phyloP scores from a whole-genome alignment of 2,888 invertebrate species.

The Augochlorella aurata region DNA sequence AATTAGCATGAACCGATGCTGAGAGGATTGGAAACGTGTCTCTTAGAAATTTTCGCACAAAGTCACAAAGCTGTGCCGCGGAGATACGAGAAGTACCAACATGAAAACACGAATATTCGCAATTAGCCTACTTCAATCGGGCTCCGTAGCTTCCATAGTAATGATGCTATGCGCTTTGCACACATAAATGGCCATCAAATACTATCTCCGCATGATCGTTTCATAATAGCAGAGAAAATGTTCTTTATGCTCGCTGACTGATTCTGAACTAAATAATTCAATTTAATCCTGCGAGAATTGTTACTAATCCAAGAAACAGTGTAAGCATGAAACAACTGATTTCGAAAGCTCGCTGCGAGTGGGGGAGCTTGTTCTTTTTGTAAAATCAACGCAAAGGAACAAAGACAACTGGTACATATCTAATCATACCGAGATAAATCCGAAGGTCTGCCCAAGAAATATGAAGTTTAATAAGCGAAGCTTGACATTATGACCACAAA shows the following conservation, averaged over 20 bases:
- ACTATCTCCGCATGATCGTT: background rate
- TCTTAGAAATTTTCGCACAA: background rate
- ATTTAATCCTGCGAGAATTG: too few species aligned
- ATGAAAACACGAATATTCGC: constrained; percentile 46
- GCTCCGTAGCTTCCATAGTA: constrained; percentile 14
- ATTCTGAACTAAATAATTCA: too few species aligned
- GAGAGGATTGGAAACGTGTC: background rate
- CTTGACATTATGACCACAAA: too few species aligned
- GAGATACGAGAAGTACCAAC: constrained; percentile 47
- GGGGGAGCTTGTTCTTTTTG: too few species aligned
- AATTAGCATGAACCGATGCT: background rate
- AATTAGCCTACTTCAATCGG: constrained; percentile 44
- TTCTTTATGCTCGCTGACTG: background rate
- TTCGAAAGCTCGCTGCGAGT: too few species aligned
- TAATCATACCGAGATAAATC: too few species aligned
- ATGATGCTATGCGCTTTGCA: background rate
- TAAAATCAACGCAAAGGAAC: too few species aligned
- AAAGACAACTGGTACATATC: too few species aligned
- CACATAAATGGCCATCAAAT: background rate
- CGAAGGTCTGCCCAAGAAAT: too few species aligned
- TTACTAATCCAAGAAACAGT: too few species aligned
- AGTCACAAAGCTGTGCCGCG: constrained; percentile 29
- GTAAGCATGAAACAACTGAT: too few species aligned
- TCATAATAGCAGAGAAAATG: background rate
- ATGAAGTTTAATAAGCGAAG: too few species aligned